phyloP scores from a whole-genome alignment of 2,797 vertebrate genomes.

The Anniella stebbinsi region DNA sequence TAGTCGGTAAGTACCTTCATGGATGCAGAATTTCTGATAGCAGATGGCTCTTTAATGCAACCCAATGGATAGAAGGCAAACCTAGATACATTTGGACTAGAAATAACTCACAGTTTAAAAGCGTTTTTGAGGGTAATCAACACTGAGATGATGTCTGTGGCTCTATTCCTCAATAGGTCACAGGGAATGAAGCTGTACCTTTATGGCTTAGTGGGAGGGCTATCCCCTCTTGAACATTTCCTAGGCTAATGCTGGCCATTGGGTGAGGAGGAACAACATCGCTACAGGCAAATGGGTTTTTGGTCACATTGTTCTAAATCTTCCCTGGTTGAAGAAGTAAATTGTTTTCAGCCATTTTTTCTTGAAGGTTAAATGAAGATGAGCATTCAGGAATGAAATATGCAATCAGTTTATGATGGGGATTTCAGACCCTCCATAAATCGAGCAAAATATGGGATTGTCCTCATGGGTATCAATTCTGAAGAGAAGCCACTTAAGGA shows the following conservation, averaged over 20 bases:
- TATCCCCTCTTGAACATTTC: not conserved
- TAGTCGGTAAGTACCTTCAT: constrained; percentile 37
- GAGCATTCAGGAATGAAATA: not conserved
- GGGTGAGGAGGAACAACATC: not conserved
- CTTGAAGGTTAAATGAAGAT: not conserved
- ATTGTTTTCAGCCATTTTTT: not conserved
- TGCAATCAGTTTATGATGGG: not conserved
- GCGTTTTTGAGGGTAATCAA: constrained; percentile 15
- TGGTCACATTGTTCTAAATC: not conserved
- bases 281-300: not conserved
- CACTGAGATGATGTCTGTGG: not conserved
- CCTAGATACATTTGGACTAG: constrained; percentile 25
- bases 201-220: not conserved
- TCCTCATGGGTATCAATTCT: not conserved
- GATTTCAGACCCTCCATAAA: not conserved
- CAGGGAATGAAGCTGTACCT: not conserved
- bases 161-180: not conserved
- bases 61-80: constrained; percentile 31
- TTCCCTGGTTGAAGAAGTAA: not conserved
- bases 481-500: not conserved
- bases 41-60: constrained; percentile 48
- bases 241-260: not conserved
- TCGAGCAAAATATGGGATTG: not conserved
- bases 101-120: constrained; percentile 39
- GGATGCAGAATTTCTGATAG: constrained; percentile 30